Conservation (phyloP, 2,888 invertebrate species). For the Strigamia transsilvanica region DNA sequence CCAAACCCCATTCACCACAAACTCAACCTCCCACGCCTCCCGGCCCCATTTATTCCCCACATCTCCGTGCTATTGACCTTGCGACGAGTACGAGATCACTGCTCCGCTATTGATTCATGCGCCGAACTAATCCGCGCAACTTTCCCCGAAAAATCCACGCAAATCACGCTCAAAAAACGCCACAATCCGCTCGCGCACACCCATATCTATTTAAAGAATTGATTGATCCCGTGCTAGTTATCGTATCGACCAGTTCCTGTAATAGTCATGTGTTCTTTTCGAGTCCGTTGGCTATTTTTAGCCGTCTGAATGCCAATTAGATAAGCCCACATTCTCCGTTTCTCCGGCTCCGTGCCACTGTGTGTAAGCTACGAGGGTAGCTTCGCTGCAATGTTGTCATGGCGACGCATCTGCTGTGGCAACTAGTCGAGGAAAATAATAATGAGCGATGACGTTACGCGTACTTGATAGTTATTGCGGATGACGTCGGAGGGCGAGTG, state of each 20-base stretch:
- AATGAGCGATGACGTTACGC: neutral
- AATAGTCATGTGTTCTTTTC: neutral
- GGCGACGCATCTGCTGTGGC: slow-evolving; percentile 16
- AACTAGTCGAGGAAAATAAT: neutral
- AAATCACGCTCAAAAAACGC: too few relatives aligned
- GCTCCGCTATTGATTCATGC: too few relatives aligned
- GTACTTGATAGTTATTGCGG: neutral
- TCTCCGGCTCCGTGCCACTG: neutral
- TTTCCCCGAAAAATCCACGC: neutral
- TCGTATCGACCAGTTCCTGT: slow-evolving; percentile 1
- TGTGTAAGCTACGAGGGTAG: neutral
- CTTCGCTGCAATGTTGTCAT: slow-evolving; percentile 3
- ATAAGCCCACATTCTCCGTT: neutral
- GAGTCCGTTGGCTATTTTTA: neutral
- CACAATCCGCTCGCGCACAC: too few relatives aligned
- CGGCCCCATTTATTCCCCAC: too few relatives aligned
- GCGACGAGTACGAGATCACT: too few relatives aligned
- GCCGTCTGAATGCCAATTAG: neutral
- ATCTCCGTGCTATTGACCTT: too few relatives aligned
- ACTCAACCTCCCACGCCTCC: too few relatives aligned
- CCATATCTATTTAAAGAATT: neutral
- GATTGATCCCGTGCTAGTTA: neutral
- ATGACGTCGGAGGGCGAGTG: neutral
- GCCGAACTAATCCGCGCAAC: neutral
- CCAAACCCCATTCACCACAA: too few relatives aligned